Evolutionary conservation across 2,888 invertebrate species (phyloP).

Genomic region (Scelioninae gen. 1): DNA sequence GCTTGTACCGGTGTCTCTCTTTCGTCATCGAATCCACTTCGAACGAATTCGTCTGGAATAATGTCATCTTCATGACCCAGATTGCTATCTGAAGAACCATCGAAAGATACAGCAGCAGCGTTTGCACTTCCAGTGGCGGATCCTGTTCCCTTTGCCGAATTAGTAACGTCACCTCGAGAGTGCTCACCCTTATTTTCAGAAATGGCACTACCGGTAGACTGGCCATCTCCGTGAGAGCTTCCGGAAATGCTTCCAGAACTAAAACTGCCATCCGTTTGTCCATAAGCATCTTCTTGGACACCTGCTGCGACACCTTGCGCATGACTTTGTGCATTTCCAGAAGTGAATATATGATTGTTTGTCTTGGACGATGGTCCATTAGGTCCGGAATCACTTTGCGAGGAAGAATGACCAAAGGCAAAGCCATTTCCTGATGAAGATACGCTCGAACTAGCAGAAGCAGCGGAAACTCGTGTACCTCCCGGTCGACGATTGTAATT

Average conservation of each 20-base stretch:
- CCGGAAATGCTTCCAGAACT: too few species aligned
- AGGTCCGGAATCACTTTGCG: conserved; percentile 72
- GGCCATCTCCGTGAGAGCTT: too few species aligned
- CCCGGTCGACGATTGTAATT: conserved; percentile 36
- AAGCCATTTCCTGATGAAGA: conserved; percentile 74
- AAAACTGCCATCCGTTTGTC: too few species aligned
- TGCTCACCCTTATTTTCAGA: too few species aligned
- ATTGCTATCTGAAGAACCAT: conserved; percentile 22
- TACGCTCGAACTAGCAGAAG: conserved; percentile 74
- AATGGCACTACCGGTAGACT: too few species aligned
- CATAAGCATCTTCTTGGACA: too few species aligned
- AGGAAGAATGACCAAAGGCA: conserved; percentile 74
- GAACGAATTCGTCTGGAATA: conserved; percentile 45
- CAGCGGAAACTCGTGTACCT: conserved; percentile 71
- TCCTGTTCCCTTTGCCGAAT: conserved; percentile 69
- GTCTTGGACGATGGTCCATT: too few species aligned
- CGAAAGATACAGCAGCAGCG: conserved; percentile 70
- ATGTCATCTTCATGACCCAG: conserved; percentile 16
- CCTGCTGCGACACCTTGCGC: too few species aligned
- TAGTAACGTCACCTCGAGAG: too few species aligned
- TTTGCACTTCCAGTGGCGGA: conserved; percentile 73
- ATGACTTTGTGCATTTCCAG: too few species aligned
- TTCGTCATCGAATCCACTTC: conserved; percentile 36
- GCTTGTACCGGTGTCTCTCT: too few species aligned
- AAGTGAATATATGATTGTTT: too few species aligned